Percentiles rank a stretch among this genome's conserved stretches.
Conservation (phyloP, 2,888 invertebrate genomes). For the Eucera pruinosa region DNA sequence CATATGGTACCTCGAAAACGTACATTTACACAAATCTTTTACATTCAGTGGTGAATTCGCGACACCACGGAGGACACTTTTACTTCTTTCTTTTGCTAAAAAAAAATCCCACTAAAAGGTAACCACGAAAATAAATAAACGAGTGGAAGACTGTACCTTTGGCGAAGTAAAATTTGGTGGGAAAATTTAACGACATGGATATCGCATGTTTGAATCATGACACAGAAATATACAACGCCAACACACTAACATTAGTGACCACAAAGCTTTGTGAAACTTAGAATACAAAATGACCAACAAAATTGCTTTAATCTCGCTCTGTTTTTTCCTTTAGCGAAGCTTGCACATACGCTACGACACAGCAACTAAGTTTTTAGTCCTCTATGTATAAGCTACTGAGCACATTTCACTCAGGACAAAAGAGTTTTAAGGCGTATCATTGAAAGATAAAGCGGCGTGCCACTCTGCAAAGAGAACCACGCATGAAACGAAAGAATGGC, state of each 20-base stretch:
- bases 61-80: neutral
- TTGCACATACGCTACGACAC: neutral
- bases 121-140: neutral
- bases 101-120: neutral
- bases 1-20: neutral
- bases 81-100: neutral
- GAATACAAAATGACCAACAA: constrained; percentile 53
- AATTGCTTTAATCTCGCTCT: constrained; percentile 60
- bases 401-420: constrained; percentile 35
- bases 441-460: constrained; percentile 38
- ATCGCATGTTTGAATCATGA: constrained; percentile 6
- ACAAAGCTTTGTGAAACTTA: constrained; percentile 38
- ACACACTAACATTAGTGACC: constrained; percentile 18
- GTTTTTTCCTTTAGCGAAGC: constrained; percentile 17
- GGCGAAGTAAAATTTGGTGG: neutral
- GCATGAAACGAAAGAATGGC: constrained; percentile 18
- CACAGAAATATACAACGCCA: neutral
- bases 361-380: constrained; percentile 37
- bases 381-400: constrained; percentile 18
- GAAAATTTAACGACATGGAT: constrained; percentile 7
- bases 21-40: neutral
- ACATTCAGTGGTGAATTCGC: neutral
- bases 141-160: neutral
- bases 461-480: neutral
- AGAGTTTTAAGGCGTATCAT: constrained; percentile 50